Conservation (phyloP, 37 sponge, comb jelly and placozoan species). For the Ephydatia muelleri region DNA sequence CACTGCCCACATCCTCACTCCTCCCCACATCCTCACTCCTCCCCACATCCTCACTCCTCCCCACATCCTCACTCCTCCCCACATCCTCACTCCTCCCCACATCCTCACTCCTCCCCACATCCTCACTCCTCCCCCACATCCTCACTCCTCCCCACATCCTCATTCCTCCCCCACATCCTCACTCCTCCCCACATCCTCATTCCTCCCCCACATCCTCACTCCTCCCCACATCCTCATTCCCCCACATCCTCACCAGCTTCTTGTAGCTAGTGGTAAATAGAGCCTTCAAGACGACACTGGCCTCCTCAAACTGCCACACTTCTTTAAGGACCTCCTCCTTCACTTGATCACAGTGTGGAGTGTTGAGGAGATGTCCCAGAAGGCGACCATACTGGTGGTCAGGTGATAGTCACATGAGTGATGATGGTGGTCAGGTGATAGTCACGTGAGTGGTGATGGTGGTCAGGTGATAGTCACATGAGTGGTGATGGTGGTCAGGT, state of each 20-base stretch:
- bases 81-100: background rate
- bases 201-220: background rate
- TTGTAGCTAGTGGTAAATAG: slow-evolving; percentile 30
- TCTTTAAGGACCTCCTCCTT: slow-evolving; percentile 30
- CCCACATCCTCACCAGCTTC: slow-evolving; percentile 43
- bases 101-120: background rate
- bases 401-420: background rate
- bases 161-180: background rate
- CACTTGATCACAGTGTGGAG: slow-evolving; percentile 25
- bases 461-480: background rate
- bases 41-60: background rate
- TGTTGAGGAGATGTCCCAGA: slow-evolving; percentile 39
- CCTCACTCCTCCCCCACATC: background rate
- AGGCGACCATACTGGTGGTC: slow-evolving; percentile 35
- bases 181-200: background rate
- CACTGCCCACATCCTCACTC: background rate
- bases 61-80: background rate
- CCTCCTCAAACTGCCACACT: slow-evolving; percentile 37
- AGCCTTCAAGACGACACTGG: slow-evolving; percentile 25
- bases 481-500: too few relatives aligned
- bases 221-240: background rate
- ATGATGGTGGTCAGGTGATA: too few relatives aligned
- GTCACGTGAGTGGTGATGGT: too few relatives aligned
- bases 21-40: background rate
- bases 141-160: background rate